Base-by-base conservation (phyloP, 2,113 vertebrate species). In the Ochotona princeps region DNA sequence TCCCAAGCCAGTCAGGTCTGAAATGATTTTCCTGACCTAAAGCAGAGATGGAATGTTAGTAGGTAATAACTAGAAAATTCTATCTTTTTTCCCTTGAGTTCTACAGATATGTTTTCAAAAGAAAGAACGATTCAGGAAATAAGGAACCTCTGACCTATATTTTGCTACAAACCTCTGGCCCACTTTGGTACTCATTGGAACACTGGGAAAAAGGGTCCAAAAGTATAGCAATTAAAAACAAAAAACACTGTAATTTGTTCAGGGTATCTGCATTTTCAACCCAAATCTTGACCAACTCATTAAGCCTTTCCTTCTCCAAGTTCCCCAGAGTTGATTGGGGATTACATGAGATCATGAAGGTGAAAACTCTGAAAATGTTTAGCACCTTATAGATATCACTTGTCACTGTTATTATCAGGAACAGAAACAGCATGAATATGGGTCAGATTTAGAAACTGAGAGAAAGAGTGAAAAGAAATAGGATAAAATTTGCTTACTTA, bases 391-490 rank as follows among this genome's bases (percentile, higher is more conserved):
- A 76, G 26, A 93, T 81, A 49, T 47, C 87, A 35, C 2, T 2
- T 66, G 30, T 61, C 84, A 65, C 80, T n/a, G n/a, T 75, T 57
- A 87, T 3, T 60, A 25, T 67, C 85, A 51, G 32, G 70, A 89
- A 65, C 63, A 63, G 54, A 74, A 79, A 88, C 30, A 30, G 61
- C 2, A 3, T 38, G 38, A 66, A 74, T 80, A 54, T 72, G 28
- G 54, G 54, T 83, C 74, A 89, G 51, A 65, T 78, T 65, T 93
- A 84, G 92, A 92, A 89, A 82, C 32, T 38, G 23, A 32, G 57
- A 44, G 75, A 66, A 51, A 82, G n/a, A 74, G 26, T 66, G 15
- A 73, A 70, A 83, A 79, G 54, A 87, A 91, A 54, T 25, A 72
- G 1, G 1, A 63, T 51, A 63, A 92, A 90, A 78, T 38, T 5